Percentiles rank a stretch among this genome's conserved stretches.
These are phyloP conservation scores for Orgyia antiqua DNA, from an alignment of 2,888 invertebrate species.

Conservation along the genomic window DNA sequence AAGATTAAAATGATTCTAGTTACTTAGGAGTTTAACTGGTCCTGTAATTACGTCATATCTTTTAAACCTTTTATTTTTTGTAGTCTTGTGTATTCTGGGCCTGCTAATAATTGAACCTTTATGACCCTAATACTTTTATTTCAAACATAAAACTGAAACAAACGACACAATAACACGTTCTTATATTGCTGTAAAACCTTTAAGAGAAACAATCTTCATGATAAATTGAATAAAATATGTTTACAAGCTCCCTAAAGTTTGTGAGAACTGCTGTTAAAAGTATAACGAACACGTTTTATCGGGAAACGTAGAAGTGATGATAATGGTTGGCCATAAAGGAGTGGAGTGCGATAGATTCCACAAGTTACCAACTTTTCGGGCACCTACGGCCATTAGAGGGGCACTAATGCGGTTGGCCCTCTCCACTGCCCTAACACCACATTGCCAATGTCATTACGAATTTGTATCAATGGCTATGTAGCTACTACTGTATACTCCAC, in stretches of 20 bases:
- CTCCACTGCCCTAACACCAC: constrained; percentile 36
- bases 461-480: constrained; percentile 20
- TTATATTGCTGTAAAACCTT: constrained; percentile 13
- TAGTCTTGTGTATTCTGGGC: too few species aligned
- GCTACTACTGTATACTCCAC: constrained; percentile 13
- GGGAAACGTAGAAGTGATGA: constrained; percentile 66
- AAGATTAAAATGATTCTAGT: too few species aligned
- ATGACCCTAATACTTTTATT: too few species aligned
- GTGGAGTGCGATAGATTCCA: constrained; percentile 68
- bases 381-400: constrained; percentile 61
- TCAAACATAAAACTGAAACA: too few species aligned
- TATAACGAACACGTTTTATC: constrained; percentile 70
- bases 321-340: constrained; percentile 74
- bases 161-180: too few species aligned
- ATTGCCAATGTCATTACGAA: constrained; percentile 38
- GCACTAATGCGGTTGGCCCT: constrained; percentile 53
- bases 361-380: constrained; percentile 71
- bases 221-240: constrained; percentile 63
- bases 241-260: constrained; percentile 60
- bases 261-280: constrained; percentile 61
- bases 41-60: too few species aligned
- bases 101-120: too few species aligned
- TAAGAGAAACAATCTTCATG: constrained; percentile 28
- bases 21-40: too few species aligned
- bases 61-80: too few species aligned